phyloP scores from a whole-genome alignment of 2,888 invertebrate species.

The Hypomecis atomaria region DNA sequence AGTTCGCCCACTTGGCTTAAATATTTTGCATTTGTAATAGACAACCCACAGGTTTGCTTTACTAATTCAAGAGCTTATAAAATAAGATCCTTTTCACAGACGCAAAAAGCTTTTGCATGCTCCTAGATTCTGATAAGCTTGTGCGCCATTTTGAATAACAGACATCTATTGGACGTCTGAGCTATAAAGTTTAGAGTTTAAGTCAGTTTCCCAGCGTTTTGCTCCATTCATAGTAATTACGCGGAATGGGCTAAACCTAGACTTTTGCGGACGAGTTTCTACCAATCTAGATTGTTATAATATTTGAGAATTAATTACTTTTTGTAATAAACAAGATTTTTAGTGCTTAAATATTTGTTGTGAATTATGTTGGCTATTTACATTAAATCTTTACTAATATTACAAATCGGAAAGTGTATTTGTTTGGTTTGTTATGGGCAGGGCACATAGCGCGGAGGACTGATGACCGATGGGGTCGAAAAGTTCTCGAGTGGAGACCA shows the following conservation, averaged over 20 bases:
- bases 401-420: too few relatives aligned
- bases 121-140: conserved; percentile 2
- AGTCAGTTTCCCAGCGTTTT: background rate
- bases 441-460: too few relatives aligned
- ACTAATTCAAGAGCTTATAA: background rate
- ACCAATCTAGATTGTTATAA: too few relatives aligned
- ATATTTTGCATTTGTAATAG: background rate
- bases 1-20: background rate
- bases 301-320: too few relatives aligned
- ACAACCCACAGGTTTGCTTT: background rate
- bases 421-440: too few relatives aligned
- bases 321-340: too few relatives aligned
- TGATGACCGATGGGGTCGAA: too few relatives aligned
- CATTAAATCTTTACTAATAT: too few relatives aligned
- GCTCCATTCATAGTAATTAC: background rate
- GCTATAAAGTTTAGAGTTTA: conserved; percentile 16
- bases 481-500: too few relatives aligned
- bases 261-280: too few relatives aligned
- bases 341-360: too few relatives aligned
- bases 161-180: conserved; percentile 5
- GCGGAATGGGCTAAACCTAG: background rate
- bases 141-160: conserved; percentile 3
- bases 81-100: background rate
- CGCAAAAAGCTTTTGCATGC: conserved; percentile 13
- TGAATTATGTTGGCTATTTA: too few relatives aligned